These are phyloP conservation scores for Planococcus citri DNA, from an alignment of 1,140 invertebrate genomes.

Conservation along the genomic window DNA sequence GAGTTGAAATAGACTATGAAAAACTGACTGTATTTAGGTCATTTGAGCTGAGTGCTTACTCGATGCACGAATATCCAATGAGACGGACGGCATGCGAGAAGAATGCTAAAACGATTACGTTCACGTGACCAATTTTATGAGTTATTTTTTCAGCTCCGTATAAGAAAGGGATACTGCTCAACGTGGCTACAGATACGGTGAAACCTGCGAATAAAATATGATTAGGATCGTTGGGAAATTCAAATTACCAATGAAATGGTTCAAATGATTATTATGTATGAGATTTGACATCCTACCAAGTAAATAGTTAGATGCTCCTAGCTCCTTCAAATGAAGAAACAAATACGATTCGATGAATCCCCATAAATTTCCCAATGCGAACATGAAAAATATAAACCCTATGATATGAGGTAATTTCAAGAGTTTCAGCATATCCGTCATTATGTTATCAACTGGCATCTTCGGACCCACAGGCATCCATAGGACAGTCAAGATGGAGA, in stretches of 20 bases:
- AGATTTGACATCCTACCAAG: too few species aligned
- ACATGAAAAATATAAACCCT: slow-evolving; percentile 61
- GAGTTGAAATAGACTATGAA: background rate
- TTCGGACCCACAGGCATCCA: slow-evolving; percentile 59
- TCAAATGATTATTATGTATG: too few species aligned
- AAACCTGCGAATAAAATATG: slow-evolving; percentile 40
- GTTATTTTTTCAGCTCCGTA: slow-evolving; percentile 67
- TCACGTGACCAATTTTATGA: slow-evolving; percentile 63
- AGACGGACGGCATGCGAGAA: slow-evolving; percentile 63
- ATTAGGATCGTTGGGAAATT: background rate
- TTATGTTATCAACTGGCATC: slow-evolving; percentile 54
- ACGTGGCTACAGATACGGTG: slow-evolving; percentile 64
- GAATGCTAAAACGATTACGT: slow-evolving; percentile 66
- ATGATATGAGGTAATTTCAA: slow-evolving; percentile 59
- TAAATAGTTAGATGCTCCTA: slow-evolving; percentile 63
- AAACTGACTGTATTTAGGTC: background rate
- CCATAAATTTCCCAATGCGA: slow-evolving; percentile 64
- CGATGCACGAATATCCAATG: slow-evolving; percentile 69
- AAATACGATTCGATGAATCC: slow-evolving; percentile 74
- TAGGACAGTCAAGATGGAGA: slow-evolving; percentile 52
- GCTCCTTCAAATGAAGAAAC: slow-evolving; percentile 67
- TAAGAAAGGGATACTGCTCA: slow-evolving; percentile 67
- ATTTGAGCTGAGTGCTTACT: slow-evolving; percentile 41
- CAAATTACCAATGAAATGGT: slow-evolving; percentile 57
- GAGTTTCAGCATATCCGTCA: slow-evolving; percentile 53